Base-by-base conservation (phyloP, 1,140 invertebrate genomes). In the Pectinophora gossypiella region DNA sequence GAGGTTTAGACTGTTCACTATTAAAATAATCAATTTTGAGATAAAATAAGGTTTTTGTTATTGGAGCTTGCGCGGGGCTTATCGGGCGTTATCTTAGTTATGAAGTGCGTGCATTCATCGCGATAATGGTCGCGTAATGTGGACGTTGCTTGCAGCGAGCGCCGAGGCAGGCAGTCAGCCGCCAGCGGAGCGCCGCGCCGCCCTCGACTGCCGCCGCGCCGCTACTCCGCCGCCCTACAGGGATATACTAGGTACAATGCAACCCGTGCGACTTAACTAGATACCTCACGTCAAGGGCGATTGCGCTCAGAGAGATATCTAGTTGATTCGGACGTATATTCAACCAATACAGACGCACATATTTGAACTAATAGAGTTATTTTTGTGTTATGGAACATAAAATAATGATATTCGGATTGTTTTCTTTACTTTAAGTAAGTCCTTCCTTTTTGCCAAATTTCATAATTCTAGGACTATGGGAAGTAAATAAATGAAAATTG, bases 191-290 rank as follows among this genome's bases (percentile, higher is more conserved):
- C 72, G 71, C 21, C 79, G 72, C 48, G 68, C 54, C 42, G 47
- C 61, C 22, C 27, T 61, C 20, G 76, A 76, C 19, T 66, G 54
- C 46, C 55, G 68, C 55, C 68, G 72, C 45, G 63, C 65, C 22
- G 51, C 54, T 19, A 76, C 78, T 49, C 76, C 83, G 15, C 77
- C 79, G 19, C 76, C 72, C n/a, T 78, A 64, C 42, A 78, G 68
- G 43, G 76, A 85, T 67, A 62, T 77, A 49, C 72, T 81, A 82
- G 83, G 83, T 84, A 54, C 38, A n/a, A n/a, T n/a, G n/a, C n/a
- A n/a, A n/a, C n/a, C n/a, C n/a, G n/a, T n/a, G n/a, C n/a, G n/a
- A n/a, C n/a, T n/a, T n/a, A n/a, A n/a, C n/a, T n/a, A n/a, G n/a
- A n/a, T n/a, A n/a, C n/a, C n/a, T n/a, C n/a, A n/a, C n/a, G n/a